phyloP scores from a whole-genome alignment of 2,888 invertebrate genomes.

The Aelia acuminata region DNA sequence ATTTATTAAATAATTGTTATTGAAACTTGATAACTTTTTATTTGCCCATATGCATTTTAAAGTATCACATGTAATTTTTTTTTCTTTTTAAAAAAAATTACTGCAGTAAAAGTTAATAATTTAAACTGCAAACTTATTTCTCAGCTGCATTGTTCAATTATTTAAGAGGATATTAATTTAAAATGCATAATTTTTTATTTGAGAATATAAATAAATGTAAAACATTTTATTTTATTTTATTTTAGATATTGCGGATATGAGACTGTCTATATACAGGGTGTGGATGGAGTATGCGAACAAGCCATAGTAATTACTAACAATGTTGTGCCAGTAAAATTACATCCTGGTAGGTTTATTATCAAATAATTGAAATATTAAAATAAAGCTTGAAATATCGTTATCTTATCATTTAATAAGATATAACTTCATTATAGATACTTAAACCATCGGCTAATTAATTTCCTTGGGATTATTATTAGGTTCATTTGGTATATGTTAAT shows the following conservation, averaged over 20 bases:
- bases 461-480: no score
- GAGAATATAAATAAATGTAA: neutral
- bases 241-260: slow-evolving; percentile 19
- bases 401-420: no score
- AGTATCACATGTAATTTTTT: no score
- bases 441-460: no score
- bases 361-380: no score
- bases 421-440: no score
- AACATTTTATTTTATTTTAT: neutral
- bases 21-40: no score
- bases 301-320: slow-evolving; percentile 19
- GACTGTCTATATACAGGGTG: slow-evolving; percentile 7
- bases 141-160: neutral
- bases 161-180: neutral
- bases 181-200: neutral
- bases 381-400: neutral
- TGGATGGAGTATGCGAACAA: neutral
- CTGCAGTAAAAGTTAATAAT: neutral
- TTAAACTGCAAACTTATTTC: neutral
- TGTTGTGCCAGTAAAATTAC: slow-evolving; percentile 12
- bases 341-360: neutral
- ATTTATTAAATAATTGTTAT: no score
- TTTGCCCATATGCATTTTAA: no score
- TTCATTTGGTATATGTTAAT: no score
- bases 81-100: neutral